These are phyloP conservation scores for Phrixothrix hirtus DNA, from an alignment of 2,888 invertebrate genomes.

Conservation along the genomic window DNA sequence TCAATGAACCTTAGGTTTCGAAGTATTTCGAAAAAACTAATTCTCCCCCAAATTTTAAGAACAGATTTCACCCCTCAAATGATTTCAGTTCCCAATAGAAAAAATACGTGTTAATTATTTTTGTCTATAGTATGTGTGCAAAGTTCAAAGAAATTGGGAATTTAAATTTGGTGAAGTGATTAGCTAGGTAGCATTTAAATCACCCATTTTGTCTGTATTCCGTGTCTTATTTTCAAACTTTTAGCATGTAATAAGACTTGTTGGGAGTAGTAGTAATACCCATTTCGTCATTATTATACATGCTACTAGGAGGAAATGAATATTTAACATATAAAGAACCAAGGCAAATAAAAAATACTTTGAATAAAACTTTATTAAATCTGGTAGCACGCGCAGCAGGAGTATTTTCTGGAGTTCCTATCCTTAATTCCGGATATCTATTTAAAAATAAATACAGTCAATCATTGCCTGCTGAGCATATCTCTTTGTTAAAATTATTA, in stretches of 20 bases:
- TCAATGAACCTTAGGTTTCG: too few species aligned
- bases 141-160: too few species aligned
- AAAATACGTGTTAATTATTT: too few species aligned
- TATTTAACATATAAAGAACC: conserved; percentile 6
- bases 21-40: too few species aligned
- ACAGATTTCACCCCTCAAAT: too few species aligned
- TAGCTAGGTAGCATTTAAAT: too few species aligned
- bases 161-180: too few species aligned
- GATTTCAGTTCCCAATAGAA: too few species aligned
- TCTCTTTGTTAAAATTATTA: conserved; percentile 25
- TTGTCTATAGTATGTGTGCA: too few species aligned
- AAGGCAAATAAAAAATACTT: conserved; percentile 23
- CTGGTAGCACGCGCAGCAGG: conserved; percentile 24
- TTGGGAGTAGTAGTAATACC: conserved; percentile 10
- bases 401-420: conserved; percentile 34
- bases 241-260: conserved; percentile 8
- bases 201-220: too few species aligned
- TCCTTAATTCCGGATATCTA: conserved; percentile 26
- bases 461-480: conserved; percentile 20
- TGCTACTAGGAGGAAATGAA: conserved; percentile 2
- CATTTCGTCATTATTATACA: conserved; percentile 11
- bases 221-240: too few species aligned
- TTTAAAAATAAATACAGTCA: conserved; percentile 27
- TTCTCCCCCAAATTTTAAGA: too few species aligned
- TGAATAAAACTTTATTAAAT: conserved; percentile 30